Percentiles rank a stretch among this genome's conserved stretches.
These are phyloP conservation scores for Pherbina coryleti DNA, from an alignment of 2,888 invertebrate genomes.

Conservation along the genomic window DNA sequence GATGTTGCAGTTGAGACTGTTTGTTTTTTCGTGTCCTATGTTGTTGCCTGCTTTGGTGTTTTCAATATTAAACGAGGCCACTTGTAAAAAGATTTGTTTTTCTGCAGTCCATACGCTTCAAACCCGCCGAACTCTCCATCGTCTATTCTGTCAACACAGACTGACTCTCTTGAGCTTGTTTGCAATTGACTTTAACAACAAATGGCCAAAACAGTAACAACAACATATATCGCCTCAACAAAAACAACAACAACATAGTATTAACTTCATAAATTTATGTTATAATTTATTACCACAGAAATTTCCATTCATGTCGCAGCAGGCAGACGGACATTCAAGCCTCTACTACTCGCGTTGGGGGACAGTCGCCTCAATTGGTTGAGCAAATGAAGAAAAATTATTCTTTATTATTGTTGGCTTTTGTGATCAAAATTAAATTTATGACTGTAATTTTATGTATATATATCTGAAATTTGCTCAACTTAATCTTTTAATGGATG, in stretches of 20 bases:
- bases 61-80: conserved; percentile 32
- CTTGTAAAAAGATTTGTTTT: conserved; percentile 41
- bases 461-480: too few relatives aligned
- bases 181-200: conserved; percentile 52
- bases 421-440: background rate
- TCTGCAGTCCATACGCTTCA: background rate
- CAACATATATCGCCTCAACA: background rate
- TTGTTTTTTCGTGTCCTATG: background rate
- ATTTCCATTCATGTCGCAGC: conserved; percentile 46
- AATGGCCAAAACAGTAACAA: conserved; percentile 13
- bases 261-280: conserved; percentile 50
- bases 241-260: conserved; percentile 23
- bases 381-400: conserved; percentile 33
- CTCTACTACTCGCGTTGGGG: background rate
- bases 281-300: conserved; percentile 50
- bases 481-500: too few relatives aligned
- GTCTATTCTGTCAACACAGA: conserved; percentile 10
- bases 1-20: background rate
- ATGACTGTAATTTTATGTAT: background rate
- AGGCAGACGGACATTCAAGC: background rate
- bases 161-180: conserved; percentile 39
- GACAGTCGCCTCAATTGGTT: conserved; percentile 1
- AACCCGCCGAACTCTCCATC: background rate
- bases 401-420: background rate
- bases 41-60: conserved; percentile 18